Evolutionary conservation across 2,888 invertebrate genomes (phyloP).

Genomic region (Stenodema calcarata): DNA sequence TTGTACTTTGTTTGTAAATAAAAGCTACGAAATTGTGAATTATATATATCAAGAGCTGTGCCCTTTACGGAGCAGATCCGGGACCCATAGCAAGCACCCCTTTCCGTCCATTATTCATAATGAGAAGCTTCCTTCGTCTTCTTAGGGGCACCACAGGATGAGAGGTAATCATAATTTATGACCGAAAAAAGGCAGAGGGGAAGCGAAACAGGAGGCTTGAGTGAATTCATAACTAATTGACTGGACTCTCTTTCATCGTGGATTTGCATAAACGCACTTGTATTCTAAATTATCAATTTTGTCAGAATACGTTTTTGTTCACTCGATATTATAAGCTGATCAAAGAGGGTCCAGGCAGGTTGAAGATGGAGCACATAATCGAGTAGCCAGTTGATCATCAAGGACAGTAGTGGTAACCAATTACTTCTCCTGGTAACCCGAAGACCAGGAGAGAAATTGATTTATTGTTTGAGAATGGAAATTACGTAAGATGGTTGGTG

Average conservation of each 20-base stretch:
- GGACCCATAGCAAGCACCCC: background rate
- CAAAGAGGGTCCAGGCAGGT: no score
- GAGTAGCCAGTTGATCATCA: no score
- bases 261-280: constrained; percentile 19
- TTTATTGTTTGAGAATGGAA: no score
- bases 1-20: no score
- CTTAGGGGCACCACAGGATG: constrained; percentile 13
- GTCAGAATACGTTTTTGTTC: background rate
- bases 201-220: background rate
- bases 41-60: background rate
- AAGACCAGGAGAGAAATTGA: no score
- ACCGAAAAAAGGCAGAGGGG: background rate
- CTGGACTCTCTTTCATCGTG: background rate
- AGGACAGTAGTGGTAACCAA: no score
- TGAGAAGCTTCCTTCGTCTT: constrained; percentile 27
- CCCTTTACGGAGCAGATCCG: background rate
- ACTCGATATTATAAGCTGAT: no score
- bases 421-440: no score
- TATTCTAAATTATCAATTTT: constrained; percentile 2
- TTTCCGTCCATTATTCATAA: constrained; percentile 30
- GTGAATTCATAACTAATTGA: constrained; percentile 28
- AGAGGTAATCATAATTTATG: constrained; percentile 38
- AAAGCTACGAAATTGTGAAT: background rate
- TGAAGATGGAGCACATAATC: no score
- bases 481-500: no score